Evolutionary conservation across 2,888 invertebrate species (phyloP), one percentile per base, ranked within the genome.

Genomic region (Syrista parreyssii): DNA sequence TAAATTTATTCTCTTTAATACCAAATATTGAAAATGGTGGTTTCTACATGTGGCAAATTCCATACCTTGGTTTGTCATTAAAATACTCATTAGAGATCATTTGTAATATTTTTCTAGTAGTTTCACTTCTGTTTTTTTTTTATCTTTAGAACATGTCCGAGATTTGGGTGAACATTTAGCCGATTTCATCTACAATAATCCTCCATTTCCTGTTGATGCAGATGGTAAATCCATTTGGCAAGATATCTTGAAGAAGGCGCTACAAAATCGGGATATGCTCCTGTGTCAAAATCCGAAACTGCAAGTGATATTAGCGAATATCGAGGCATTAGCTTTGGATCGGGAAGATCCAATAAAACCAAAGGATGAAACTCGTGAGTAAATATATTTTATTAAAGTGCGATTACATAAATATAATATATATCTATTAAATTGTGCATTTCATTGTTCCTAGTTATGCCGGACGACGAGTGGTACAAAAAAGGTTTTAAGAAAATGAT

Each of bases 281-380:
- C 15, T 75, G n/a, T 86, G 82, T 30, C 68, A 35, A 34, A 86
- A 85, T 82, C 84, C 86, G 3, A 85, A 81, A 73, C 74, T 86
- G 31, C 78, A 82, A 40, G 72, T 69, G 68, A 81, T 86, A 76
- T 68, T 84, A 75, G 79, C 80, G 34, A 81, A 79, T 40, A 73
- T 88, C 11, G 83, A 86, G 75, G 80, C 83, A 23, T 75, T 87
- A n/a, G 86, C 86, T 31, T 73, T 88, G 74, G 84, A 87, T 11
- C 78, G 79, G 9, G 80, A 78, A 12, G 69, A 30, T 32, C 74
- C 40, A 3, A 40, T 75, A 6, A 55, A 55, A 1, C 79, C 81
- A 6, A 6, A 12, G 1, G 84, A 88, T 76, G 9, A 40, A 6
- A 85, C 86, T 23, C 23, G 86, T 87, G 76, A 81, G 80, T 76